Conservation (phyloP, 2,888 invertebrate species). For the Exocentrus adspersus region DNA sequence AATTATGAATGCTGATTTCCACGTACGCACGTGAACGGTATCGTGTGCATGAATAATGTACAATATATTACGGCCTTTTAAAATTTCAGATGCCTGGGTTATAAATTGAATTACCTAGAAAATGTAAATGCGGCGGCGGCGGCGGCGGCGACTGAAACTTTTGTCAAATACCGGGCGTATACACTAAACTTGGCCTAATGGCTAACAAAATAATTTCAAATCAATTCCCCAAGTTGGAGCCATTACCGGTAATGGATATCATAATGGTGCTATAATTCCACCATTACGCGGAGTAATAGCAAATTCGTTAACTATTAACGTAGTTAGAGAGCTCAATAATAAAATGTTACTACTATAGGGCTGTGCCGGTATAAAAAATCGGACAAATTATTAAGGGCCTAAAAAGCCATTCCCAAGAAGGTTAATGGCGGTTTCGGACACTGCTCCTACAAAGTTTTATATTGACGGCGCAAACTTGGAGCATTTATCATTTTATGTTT, state of each 20-base stretch:
- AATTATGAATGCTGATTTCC: constrained; percentile 14
- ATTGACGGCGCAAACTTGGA: constrained; percentile 16
- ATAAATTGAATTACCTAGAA: too few relatives aligned
- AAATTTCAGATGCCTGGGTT: neutral
- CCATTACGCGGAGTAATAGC: neutral
- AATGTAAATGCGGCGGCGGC: too few relatives aligned
- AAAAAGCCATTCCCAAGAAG: constrained; percentile 3
- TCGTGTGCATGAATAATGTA: constrained; percentile 2
- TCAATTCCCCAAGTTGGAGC: neutral
- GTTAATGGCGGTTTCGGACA: constrained; percentile 16
- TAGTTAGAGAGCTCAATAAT: too few relatives aligned
- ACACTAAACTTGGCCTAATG: neutral
- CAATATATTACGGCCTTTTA: constrained; percentile 4
- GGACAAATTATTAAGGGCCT: constrained; percentile 12
- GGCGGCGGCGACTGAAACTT: too few relatives aligned
- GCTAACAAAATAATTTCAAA: neutral
- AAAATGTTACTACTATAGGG: too few relatives aligned
- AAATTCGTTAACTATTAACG: neutral
- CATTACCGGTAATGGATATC: neutral
- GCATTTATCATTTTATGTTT: constrained; percentile 18
- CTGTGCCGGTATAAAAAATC: constrained; percentile 5
- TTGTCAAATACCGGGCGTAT: too few relatives aligned
- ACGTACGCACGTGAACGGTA: neutral
- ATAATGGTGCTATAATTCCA: neutral
- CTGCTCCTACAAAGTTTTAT: constrained; percentile 13